A percentile compares a stretch with the other conserved stretches of the same genome.
phyloP scores from a whole-genome alignment of 2,797 vertebrate genomes.

The Clarias fuscus region DNA sequence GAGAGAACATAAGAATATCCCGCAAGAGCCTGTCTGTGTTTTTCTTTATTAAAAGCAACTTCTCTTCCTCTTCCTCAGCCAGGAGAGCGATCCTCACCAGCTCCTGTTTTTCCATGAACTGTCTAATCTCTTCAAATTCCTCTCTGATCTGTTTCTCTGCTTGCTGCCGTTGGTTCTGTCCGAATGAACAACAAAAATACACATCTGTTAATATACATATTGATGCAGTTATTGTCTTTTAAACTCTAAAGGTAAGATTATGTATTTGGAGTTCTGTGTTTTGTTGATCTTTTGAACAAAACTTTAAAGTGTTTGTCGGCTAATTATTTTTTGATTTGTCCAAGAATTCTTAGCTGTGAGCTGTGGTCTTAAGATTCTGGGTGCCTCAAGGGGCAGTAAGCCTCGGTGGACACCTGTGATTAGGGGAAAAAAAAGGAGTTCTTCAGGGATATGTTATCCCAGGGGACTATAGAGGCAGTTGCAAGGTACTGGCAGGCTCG shows the following conservation, averaged over 20 bases:
- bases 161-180: conserved; percentile 72
- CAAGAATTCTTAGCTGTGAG: no score
- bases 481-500: no score
- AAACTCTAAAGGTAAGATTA: neutral
- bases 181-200: neutral
- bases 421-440: no score
- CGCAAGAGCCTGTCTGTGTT: conserved; percentile 70
- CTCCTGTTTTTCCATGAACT: conserved; percentile 72
- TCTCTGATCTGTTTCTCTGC: conserved; percentile 73
- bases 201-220: neutral
- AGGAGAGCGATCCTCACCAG: conserved; percentile 61
- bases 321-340: neutral
- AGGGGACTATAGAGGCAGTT: no score
- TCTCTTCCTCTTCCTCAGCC: conserved; percentile 71
- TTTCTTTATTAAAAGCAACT: conserved; percentile 71
- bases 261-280: neutral
- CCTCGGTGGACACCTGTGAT: no score
- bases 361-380: no score
- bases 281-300: neutral
- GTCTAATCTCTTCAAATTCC: conserved; percentile 70
- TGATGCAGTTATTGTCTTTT: neutral
- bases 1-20: conserved; percentile 74
- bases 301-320: neutral
- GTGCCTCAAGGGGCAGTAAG: no score
- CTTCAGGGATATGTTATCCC: no score